Base-by-base conservation (phyloP, 2,888 invertebrate species). In the Tricholauxania praeusta region DNA sequence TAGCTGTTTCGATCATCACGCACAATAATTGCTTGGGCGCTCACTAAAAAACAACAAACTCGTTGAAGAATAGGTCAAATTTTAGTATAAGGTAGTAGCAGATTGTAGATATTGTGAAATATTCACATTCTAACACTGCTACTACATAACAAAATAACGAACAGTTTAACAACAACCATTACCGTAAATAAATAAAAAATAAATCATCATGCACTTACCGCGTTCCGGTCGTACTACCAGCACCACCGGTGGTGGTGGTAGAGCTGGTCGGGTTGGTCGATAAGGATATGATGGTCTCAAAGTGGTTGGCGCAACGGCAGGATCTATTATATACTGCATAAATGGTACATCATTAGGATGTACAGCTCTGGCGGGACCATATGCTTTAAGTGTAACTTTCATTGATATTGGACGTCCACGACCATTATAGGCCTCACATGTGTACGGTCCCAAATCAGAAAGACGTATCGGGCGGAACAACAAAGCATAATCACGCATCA, bases 351-450 rank as follows among this genome's bases (percentile, higher is more conserved):
- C 92, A 48, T 90, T 90, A 4, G 89, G 88, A 77, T 86, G 88
- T 15, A 88, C 82, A 48, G 90, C 90, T 76, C 90, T 88, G n/a
- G 92, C 91, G 0, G 94, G 93, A 19, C 92, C 92, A 76, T 92
- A 88, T 0, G 94, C 93, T 81, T 91, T 91, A 15, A 97, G 89
- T 0, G 91, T 90, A 10, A 95, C 90, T 15, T 92, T 90, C 92
- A 94, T 93, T 63, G 94, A 92, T 0, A 93, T 93, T 7, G 96
- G 92, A 78, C 91, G 91, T 14, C 92, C 93, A 12, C 91, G 84
- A 3, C 94, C 95, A 83, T 97, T 97, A 87, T 93, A 97, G 6
- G 95, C 97, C 82, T 94, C 93, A 83, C 98, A 98, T 8, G 93
- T 93, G 88, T 98, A 98, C 66, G 92, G 90, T 6, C 97, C 97